Conservation (phyloP, 2,797 vertebrate species). For the Artibeus lituratus region DNA sequence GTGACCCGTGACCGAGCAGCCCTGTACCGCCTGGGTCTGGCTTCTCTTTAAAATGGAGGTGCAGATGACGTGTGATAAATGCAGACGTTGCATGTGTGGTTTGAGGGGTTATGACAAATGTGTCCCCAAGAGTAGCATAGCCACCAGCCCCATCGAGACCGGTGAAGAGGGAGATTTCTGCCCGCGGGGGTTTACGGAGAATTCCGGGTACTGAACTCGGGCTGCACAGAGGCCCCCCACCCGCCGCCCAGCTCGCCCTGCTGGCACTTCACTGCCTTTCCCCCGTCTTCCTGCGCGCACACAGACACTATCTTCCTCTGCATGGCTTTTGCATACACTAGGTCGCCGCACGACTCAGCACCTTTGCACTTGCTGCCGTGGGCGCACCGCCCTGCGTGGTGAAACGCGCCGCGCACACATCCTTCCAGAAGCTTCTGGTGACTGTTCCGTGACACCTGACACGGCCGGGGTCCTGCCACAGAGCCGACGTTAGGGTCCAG, state of each 20-base stretch:
- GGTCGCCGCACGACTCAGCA: not conserved
- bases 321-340: not conserved
- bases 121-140: too few relatives aligned
- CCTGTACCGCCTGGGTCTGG: not conserved
- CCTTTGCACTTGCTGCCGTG: not conserved
- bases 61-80: rapidly evolving
- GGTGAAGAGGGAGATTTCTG: not conserved
- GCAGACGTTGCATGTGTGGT: too few relatives aligned
- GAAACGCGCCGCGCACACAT: not conserved
- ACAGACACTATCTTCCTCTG: rapidly evolving
- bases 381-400: not conserved
- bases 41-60: not conserved
- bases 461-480: not conserved
- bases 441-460: not conserved
- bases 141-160: too few relatives aligned
- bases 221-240: not conserved
- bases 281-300: not conserved
- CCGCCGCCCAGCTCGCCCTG: not conserved
- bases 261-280: not conserved
- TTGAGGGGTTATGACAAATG: not conserved
- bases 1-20: rapidly evolving
- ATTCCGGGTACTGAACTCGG: not conserved
- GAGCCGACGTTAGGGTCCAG: not conserved
- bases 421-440: not conserved
- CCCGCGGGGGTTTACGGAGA: not conserved